These are phyloP conservation scores for Drosophila peninsularis DNA, from an alignment of 2,888 invertebrate genomes.

Conservation along the genomic window DNA sequence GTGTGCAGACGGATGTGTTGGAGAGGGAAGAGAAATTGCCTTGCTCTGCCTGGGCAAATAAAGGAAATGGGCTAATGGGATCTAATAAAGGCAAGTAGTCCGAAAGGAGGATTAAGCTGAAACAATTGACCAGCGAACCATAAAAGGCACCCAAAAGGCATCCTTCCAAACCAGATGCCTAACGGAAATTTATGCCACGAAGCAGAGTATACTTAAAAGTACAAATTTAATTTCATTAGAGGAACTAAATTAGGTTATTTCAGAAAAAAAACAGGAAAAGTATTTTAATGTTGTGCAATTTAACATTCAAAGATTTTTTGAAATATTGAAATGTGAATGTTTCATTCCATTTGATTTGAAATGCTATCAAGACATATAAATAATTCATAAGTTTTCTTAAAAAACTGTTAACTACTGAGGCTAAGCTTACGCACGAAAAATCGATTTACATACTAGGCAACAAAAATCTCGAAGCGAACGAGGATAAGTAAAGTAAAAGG, in stretches of 20 bases:
- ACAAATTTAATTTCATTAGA: constrained; percentile 15
- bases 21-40: not conserved
- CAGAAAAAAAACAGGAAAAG: not conserved
- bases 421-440: constrained; percentile 36
- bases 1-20: constrained; percentile 7
- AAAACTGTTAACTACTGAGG: not conserved
- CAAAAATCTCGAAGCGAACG: constrained; percentile 25
- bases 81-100: constrained; percentile 44
- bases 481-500: constrained; percentile 14
- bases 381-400: not conserved
- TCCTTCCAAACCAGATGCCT: not conserved
- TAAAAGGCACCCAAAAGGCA: constrained; percentile 29
- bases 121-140: constrained; percentile 44
- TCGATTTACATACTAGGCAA: constrained; percentile 38
- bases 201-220: not conserved
- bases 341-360: not conserved
- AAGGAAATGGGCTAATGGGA: constrained; percentile 40
- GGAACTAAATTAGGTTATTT: constrained; percentile 5
- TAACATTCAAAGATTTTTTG: too few species aligned
- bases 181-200: not conserved
- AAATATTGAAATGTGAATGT: not conserved
- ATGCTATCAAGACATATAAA: not conserved
- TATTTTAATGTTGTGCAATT: too few species aligned
- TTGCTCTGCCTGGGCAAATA: constrained; percentile 11
- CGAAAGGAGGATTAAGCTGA: constrained; percentile 23